These are phyloP conservation scores for Dorcus hopei DNA, from an alignment of 2,888 invertebrate species.

Conservation along the genomic window DNA sequence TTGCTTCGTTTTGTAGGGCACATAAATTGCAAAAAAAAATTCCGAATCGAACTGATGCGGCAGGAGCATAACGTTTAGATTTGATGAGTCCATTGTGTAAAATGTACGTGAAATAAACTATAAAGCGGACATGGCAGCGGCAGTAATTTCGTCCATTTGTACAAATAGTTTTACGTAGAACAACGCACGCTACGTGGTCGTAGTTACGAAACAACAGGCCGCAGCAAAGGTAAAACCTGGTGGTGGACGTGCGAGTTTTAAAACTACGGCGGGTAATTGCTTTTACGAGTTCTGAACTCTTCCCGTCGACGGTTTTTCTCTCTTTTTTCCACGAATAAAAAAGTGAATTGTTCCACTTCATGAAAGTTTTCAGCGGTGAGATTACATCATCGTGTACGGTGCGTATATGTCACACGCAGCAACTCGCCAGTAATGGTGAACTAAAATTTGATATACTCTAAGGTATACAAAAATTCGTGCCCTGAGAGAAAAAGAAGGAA, in stretches of 20 bases:
- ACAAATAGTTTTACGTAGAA: constrained; percentile 9
- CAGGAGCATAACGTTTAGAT: constrained; percentile 1
- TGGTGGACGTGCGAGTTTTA: constrained; percentile 17
- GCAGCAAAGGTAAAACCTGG: constrained; percentile 9
- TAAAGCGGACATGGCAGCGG: constrained; percentile 3
- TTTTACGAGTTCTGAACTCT: constrained; percentile 26
- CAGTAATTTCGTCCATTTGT: constrained; percentile 9
- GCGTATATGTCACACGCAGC: neutral
- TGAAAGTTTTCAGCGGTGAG: constrained; percentile 16
- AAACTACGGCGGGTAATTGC: constrained; percentile 24
- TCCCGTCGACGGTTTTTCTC: neutral
- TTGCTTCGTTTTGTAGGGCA: neutral
- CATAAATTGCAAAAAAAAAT: neutral
- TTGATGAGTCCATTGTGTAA: constrained; percentile 2
- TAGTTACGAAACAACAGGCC: neutral
- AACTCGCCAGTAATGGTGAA: too few relatives aligned
- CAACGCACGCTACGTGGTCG: neutral
- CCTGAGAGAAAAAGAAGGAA: neutral
- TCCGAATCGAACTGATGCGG: neutral
- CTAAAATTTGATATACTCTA: too few relatives aligned
- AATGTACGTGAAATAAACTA: constrained; percentile 3
- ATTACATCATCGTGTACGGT: neutral
- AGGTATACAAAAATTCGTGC: too few relatives aligned
- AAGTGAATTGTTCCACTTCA: constrained; percentile 17
- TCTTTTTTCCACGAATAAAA: constrained; percentile 4